Evolutionary conservation across 2,113 vertebrate species (phyloP), one percentile per base, ranked within the genome.

Genomic region (Trochalopteron elliotii): DNA sequence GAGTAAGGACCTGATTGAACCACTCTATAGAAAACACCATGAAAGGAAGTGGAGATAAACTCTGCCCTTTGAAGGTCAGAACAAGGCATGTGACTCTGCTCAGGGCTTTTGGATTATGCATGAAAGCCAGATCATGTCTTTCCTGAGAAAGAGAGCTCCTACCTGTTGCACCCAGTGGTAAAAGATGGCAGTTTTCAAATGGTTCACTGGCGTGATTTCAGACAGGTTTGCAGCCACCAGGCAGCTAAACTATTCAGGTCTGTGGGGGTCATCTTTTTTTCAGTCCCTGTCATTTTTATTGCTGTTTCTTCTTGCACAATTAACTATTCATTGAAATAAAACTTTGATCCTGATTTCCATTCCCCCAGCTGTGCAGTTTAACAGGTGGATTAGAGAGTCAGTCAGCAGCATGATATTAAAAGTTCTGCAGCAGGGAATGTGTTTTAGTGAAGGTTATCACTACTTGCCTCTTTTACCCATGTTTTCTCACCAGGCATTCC

Each of bases 261-360:
- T 2, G 2, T 52, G 57, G 44, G 31, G 37, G n/a, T 64, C 20
- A 2, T 71, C 30, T 83, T 79, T 93, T 83, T 83, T 75, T 60
- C 71, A 64, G 19, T 59, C 16, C 35, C 15, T 68, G 56, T 68
- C 40, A 28, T 78, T 92, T 84, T 89, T 82, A 59, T 23, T 71
- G 60, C 77, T 75, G 40, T 67, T 89, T 71, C 75, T 81, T 91
- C 87, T 89, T 79, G 47, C 44, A 92, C 72, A 90, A 87, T 93
- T 92, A 86, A 60, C 65, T 82, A 52, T 82, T 83, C 30, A 63
- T n/a, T 77, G 83, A 90, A 90, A 72, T 56, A 95, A 90, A 92
- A 68, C 69, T 94, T 87, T 89, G 61, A 71, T 92, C 52, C 60
- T 71, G 77, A 84, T 78, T 68, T 92, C 79, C 37, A 60, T 82